Conservation (phyloP, 2,888 invertebrate genomes). For the Cerceris rybyensis region DNA sequence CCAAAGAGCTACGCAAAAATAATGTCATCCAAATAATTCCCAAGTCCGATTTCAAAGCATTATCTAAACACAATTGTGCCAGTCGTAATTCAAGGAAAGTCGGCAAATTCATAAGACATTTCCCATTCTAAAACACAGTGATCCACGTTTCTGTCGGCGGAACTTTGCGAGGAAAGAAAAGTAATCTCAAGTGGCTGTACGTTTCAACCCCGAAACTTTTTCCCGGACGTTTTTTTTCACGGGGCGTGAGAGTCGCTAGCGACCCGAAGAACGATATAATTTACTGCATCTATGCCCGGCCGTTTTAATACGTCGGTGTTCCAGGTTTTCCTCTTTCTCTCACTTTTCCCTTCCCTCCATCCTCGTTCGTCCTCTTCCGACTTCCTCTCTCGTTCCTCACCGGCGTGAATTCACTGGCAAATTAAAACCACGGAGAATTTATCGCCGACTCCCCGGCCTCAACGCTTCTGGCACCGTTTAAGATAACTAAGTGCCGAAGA, state of each 20-base stretch:
- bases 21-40: neutral
- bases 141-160: conserved; percentile 25
- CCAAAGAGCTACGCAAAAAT: too few species aligned
- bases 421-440: conserved; percentile 72
- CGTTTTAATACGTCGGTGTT: conserved; percentile 69
- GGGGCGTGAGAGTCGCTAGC: conserved; percentile 33
- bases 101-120: conserved; percentile 30
- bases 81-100: neutral
- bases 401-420: conserved; percentile 63
- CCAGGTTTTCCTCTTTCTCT: conserved; percentile 32
- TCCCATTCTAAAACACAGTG: conserved; percentile 15
- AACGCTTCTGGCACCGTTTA: conserved; percentile 63
- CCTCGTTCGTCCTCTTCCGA: conserved; percentile 16
- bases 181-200: conserved; percentile 67
- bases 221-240: conserved; percentile 29
- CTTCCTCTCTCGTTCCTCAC: conserved; percentile 28
- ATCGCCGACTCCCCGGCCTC: conserved; percentile 57
- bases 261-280: conserved; percentile 69
- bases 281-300: conserved; percentile 70
- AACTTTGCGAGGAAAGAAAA: conserved; percentile 50
- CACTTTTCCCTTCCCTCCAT: conserved; percentile 12
- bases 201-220: conserved; percentile 59
- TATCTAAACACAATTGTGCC: neutral
- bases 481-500: conserved; percentile 69
- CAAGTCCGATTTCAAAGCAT: neutral